Base-by-base conservation (phyloP, 2,113 vertebrate species). In the Puma concolor region DNA sequence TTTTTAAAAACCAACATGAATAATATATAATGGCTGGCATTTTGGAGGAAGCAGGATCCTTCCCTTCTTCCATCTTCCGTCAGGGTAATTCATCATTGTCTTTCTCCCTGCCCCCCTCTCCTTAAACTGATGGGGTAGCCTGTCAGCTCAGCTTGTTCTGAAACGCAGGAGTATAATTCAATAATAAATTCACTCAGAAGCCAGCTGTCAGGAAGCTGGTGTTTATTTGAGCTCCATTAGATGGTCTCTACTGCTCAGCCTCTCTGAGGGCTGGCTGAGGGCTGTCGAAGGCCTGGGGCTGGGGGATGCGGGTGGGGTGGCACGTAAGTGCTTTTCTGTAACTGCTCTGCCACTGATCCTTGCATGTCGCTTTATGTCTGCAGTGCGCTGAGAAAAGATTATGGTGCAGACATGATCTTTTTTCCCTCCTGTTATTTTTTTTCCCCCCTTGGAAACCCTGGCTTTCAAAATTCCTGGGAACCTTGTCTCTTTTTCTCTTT, bases 1-100 rank as follows among this genome's bases (percentile, higher is more conserved):
- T 99, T 98, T 98, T 74, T 60, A 95, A 64, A 94, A 95, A 91
- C 95, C 97, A 98, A 98, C 98, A 99, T 99, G 99, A 99, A 99
- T 99, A 99, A 99, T 99, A 99, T 98, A 99, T 99, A 98, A 98
- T 88, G 96, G 97, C 97, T 99, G 99, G 98, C 99, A 99, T 99
- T 99, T 99, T 99, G 98, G 98, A 99, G 98, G 98, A 99, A 99
- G 98, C 50, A 88, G 98, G 98, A 98, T 98, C 98, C 99, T 98
- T 98, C 98, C 98, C 98, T 99, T 99, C 98, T 97, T 97, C 98
- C 98, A 98, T 98, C 96, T 98, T 97, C 98, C 98, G 98, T 98
- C 95, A 95, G 97, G 96, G 97, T 98, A 96, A 99, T 99, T 98
- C 98, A 98, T 99, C 98, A 98, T 33, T 98, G 98, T 98, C 98